These are phyloP conservation scores for Periparus ater DNA, from an alignment of 2,797 vertebrate genomes.

Conservation along the genomic window DNA sequence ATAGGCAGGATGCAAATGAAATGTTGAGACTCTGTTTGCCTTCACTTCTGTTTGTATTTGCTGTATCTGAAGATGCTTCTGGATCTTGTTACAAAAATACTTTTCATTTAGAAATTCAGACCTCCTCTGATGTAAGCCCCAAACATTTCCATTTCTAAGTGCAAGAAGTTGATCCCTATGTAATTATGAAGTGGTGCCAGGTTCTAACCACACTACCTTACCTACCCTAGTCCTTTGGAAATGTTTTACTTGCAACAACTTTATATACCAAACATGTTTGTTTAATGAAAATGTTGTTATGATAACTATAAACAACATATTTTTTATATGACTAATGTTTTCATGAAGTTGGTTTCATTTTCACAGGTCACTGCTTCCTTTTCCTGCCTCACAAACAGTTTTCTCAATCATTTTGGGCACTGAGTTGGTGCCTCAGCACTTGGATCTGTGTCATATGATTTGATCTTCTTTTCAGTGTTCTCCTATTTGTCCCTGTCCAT, in stretches of 20 bases:
- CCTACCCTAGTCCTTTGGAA: conserved; percentile 61
- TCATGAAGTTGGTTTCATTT: conserved; percentile 60
- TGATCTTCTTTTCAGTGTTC: conserved; percentile 4
- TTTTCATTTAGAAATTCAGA: conserved; percentile 62
- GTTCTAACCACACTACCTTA: conserved; percentile 55
- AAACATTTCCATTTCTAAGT: conserved; percentile 69
- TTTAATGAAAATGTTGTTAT: conserved; percentile 72
- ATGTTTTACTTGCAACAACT: conserved; percentile 41
- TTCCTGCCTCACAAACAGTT: conserved; percentile 45
- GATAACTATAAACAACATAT: conserved; percentile 74
- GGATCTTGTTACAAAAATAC: conserved; percentile 68
- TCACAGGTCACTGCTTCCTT: conserved; percentile 68
- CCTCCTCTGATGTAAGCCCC: conserved; percentile 39
- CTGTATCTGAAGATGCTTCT: conserved; percentile 63
- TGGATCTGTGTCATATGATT: neutral
- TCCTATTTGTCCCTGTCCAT: conserved; percentile 13
- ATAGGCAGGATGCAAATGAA: conserved; percentile 1
- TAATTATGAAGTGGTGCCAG: conserved; percentile 61
- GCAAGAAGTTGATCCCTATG: conserved; percentile 51
- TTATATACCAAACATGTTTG: conserved; percentile 67
- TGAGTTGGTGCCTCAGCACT: neutral
- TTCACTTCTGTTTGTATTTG: conserved; percentile 54
- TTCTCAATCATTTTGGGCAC: conserved; percentile 20
- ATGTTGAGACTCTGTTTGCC: conserved; percentile 21
- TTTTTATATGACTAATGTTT: conserved; percentile 73